These are phyloP conservation scores for Alfaro cultratus DNA, from an alignment of 2,797 vertebrate genomes.

Conservation along the genomic window DNA sequence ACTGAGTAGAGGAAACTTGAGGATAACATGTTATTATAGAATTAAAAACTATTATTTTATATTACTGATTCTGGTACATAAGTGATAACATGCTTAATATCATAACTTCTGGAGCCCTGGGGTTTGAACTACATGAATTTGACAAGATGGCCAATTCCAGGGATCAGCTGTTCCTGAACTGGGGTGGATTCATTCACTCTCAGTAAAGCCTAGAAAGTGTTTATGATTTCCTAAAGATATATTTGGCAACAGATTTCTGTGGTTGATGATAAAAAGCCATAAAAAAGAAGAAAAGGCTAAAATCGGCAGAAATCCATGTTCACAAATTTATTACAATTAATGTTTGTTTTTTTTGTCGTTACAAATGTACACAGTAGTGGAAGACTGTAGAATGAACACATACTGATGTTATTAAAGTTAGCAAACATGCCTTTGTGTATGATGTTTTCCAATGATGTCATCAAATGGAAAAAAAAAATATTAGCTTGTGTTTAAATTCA, in stretches of 20 bases:
- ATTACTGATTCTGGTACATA: not conserved
- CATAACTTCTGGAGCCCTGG: not conserved
- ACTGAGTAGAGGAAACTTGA: constrained; percentile 22
- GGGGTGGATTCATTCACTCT: not conserved
- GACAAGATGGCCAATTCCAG: not conserved
- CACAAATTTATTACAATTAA: not conserved
- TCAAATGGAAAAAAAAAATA: no score
- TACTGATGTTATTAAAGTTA: not conserved
- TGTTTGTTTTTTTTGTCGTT: not conserved
- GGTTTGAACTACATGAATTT: not conserved
- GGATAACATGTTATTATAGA: constrained; percentile 21
- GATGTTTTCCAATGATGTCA: no score
- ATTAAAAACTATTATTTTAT: not conserved
- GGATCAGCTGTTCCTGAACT: not conserved
- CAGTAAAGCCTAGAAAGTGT: not conserved
- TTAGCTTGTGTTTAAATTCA: no score
- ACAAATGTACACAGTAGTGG: not conserved
- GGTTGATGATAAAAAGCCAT: not conserved
- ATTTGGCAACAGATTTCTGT: not conserved
- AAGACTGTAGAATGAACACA: not conserved
- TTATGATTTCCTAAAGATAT: not conserved
- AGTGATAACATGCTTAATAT: not conserved
- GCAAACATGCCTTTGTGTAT: not conserved
- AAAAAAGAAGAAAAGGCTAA: not conserved
- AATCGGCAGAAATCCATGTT: not conserved